Evolutionary conservation across 2,113 vertebrate genomes (phyloP).

Genomic region (Catharus minimus): DNA sequence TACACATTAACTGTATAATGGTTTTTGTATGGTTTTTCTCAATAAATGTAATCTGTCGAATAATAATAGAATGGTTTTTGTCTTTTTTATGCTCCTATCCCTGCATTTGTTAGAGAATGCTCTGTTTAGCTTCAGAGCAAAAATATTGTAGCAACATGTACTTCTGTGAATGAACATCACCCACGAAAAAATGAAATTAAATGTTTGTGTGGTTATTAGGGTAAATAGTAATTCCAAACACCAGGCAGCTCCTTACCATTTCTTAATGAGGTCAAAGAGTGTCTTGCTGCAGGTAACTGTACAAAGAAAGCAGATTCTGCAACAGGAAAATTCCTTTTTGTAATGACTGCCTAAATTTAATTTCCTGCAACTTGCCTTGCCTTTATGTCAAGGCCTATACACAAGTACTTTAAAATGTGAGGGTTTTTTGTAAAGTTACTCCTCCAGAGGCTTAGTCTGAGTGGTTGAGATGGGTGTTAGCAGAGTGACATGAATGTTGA

Average conservation of each 20-base stretch:
- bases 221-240: background rate
- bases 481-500: background rate
- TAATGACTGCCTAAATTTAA: background rate
- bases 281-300: background rate
- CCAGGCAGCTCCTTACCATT: background rate
- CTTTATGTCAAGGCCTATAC: background rate
- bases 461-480: background rate
- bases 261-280: background rate
- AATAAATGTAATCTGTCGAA: conserved; percentile 80
- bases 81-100: conserved; percentile 32
- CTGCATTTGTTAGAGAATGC: background rate
- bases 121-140: background rate
- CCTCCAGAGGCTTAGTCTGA: background rate
- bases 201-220: background rate
- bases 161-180: background rate
- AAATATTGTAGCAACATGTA: background rate
- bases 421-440: background rate
- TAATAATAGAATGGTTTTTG: conserved; percentile 59
- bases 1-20: conserved; percentile 70
- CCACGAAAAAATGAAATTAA: background rate
- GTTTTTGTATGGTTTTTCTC: conserved; percentile 77
- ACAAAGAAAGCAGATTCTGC: background rate
- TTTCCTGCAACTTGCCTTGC: background rate
- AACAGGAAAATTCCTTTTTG: background rate
- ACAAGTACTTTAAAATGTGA: background rate